A percentile compares a stretch with the other conserved stretches of the same genome.
Evolutionary conservation across 2,113 vertebrate species (phyloP).

Genomic region (Pitta sordida): DNA sequence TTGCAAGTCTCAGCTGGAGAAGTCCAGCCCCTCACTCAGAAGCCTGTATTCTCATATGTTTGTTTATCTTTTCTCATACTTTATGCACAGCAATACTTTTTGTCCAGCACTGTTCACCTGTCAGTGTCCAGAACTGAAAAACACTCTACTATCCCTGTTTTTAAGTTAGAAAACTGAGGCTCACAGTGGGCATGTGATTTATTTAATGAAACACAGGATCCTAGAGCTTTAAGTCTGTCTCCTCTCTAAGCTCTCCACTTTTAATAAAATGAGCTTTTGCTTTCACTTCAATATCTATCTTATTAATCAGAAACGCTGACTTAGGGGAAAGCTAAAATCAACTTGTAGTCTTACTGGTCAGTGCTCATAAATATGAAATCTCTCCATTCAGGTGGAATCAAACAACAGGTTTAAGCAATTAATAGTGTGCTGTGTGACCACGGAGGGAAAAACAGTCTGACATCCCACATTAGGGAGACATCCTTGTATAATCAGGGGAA

Average conservation of each 20-base stretch:
- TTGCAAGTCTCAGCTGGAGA: background rate
- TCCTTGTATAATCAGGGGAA: background rate
- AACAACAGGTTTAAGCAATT: background rate
- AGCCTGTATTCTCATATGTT: background rate
- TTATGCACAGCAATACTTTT: background rate
- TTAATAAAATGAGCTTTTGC: background rate
- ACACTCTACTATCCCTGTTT: background rate
- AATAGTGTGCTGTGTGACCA: background rate
- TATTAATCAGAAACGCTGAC: constrained; percentile 2
- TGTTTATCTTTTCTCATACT: background rate
- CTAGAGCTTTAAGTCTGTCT: background rate
- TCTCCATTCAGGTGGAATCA: background rate
- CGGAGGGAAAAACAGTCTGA: background rate
- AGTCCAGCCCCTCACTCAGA: background rate
- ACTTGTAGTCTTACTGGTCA: background rate
- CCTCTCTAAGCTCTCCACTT: background rate
- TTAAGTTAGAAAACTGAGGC: background rate
- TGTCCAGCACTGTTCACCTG: background rate
- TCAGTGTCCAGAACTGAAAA: background rate
- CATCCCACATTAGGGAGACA: background rate
- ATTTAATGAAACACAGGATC: background rate
- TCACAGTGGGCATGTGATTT: background rate
- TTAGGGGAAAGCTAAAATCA: background rate
- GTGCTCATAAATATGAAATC: background rate
- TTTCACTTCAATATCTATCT: background rate